Evolutionary conservation across 2,888 invertebrate species (phyloP), one percentile per base, ranked within the genome.

Genomic region (Parapristionchus giblindavisi): DNA sequence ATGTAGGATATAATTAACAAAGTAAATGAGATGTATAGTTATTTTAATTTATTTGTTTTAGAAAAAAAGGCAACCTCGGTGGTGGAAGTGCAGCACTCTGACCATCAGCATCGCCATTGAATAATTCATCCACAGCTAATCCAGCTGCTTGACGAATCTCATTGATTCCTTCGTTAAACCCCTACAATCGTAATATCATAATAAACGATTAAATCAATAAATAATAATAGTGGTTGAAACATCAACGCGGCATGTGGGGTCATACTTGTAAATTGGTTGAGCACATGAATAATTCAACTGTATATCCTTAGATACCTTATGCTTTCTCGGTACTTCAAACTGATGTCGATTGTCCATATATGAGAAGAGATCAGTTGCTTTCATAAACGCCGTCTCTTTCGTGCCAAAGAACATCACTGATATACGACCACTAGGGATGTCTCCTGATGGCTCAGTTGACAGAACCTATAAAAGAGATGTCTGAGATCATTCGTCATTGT

Each of bases 331-430:
- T 40, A 80, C 78, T 66, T 84, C 85, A 68, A 80, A 78, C 11
- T 75, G 52, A 32, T 75, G 60, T 11, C 81, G 73, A 73, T 81
- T 74, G 36, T 78, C 43, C 51, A 75, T 21, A 70, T 85, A 85
- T 54, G 83, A 79, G 11, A 77, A 80, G 21, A 85, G 65, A 51
- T 85, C 85, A 2, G 77, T 70, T 8, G 80, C 77, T 74, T 85
- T 85, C 81, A 85, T 81, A 72, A 83, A 83, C 1, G 85, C 87
- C 8, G 81, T 85, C 63, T 87, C 87, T 14, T 81, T 77, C 1
- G 87, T 87, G 32, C 87, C 87, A 75, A 83, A 87, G 72, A 87
- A 87, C 75, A 81, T 76, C 2, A 87, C 85, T 11, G 79, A 77
- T 32, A 83, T 76, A 14, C 83, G 68, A 6, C 83, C 78, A 6